A percentile compares a stretch with the other conserved stretches of the same genome.
These are phyloP conservation scores for Scarus forsteni DNA, from an alignment of 2,797 vertebrate genomes.

Conservation along the genomic window DNA sequence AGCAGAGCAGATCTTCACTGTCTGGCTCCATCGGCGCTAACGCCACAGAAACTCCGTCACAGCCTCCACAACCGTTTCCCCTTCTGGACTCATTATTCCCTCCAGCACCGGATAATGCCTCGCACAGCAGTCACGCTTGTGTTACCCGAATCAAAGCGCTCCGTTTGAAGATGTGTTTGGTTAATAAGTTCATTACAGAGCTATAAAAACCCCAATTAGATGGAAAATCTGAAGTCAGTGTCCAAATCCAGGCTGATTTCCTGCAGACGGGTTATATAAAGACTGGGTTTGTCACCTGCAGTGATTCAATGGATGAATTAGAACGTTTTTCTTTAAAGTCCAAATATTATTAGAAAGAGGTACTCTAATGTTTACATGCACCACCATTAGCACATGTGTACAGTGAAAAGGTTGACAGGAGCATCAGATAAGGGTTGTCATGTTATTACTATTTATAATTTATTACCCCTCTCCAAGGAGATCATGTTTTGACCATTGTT, in stretches of 20 bases:
- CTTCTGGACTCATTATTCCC: constrained; percentile 60
- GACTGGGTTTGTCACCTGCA: constrained; percentile 17
- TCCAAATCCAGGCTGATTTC: constrained; percentile 35
- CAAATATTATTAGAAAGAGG: not conserved
- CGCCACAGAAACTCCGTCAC: constrained; percentile 63
- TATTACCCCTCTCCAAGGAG: too few species aligned
- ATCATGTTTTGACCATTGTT: too few species aligned
- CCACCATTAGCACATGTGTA: not conserved
- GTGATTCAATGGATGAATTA: constrained; percentile 5
- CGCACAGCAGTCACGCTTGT: constrained; percentile 50
- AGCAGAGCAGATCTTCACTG: constrained; percentile 70
- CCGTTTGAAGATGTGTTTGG: constrained; percentile 58
- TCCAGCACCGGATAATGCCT: constrained; percentile 35
- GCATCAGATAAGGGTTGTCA: not conserved
- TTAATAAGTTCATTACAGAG: constrained; percentile 59
- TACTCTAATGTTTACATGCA: not conserved
- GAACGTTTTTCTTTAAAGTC: not conserved
- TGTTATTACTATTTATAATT: not conserved
- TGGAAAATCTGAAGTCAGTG: constrained; percentile 37
- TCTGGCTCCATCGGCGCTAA: constrained; percentile 67
- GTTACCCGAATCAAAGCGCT: constrained; percentile 61
- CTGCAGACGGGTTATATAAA: constrained; percentile 31
- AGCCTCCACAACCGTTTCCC: constrained; percentile 52
- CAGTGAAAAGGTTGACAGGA: not conserved
- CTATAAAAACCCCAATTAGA: constrained; percentile 63